Evolutionary conservation across 2,113 vertebrate species (phyloP).

Genomic region (Suncus etruscus): DNA sequence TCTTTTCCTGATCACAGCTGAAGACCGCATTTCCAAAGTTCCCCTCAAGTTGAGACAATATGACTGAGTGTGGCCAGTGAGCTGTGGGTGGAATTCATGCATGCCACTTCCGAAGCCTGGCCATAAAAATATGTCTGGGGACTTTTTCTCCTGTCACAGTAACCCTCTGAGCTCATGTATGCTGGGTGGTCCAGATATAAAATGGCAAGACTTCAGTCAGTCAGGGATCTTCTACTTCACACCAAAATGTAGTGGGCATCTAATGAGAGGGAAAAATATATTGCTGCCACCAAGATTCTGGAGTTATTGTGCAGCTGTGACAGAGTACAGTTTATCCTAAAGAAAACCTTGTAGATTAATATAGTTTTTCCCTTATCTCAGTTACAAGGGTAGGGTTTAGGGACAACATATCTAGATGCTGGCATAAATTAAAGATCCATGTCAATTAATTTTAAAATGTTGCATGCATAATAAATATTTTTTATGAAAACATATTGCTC

Average conservation of each 20-base stretch:
- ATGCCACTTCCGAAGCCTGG: not conserved
- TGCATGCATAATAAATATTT: not conserved
- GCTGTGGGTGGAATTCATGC: not conserved
- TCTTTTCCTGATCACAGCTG: not conserved
- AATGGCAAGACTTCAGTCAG: not conserved
- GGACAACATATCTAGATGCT: not conserved
- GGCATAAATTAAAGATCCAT: constrained; percentile 36
- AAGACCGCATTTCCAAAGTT: not conserved
- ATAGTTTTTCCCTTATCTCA: not conserved
- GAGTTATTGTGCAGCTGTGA: not conserved
- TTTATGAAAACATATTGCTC: constrained; percentile 3
- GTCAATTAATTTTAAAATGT: not conserved
- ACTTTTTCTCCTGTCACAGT: not conserved
- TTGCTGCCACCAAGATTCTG: not conserved
- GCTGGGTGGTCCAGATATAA: not conserved
- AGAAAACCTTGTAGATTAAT: not conserved
- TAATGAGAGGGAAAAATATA: not conserved
- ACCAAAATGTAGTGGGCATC: not conserved
- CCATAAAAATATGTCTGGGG: not conserved
- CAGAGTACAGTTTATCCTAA: constrained; percentile 6
- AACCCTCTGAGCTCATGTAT: not conserved
- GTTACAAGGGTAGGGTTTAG: not conserved
- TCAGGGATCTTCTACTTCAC: not conserved
- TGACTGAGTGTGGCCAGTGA: not conserved
- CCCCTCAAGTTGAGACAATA: not conserved